These are phyloP conservation scores for Macquaria ambigua DNA, from an alignment of 2,113 vertebrate species.

Conservation along the genomic window DNA sequence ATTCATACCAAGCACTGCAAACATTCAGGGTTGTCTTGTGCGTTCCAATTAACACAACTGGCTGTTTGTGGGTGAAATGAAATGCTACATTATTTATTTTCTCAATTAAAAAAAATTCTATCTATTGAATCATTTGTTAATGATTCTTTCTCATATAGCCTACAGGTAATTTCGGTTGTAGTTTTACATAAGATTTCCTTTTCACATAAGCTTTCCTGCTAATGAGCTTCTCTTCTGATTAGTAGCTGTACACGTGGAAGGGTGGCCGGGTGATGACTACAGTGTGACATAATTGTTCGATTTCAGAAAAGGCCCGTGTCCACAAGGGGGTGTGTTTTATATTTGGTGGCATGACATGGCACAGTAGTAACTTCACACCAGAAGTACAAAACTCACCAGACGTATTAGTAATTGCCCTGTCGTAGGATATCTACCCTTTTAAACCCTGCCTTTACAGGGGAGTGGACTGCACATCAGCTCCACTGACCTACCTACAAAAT, in stretches of 20 bases:
- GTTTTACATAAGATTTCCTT: not conserved
- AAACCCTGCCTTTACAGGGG: conserved; percentile 34
- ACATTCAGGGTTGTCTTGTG: not conserved
- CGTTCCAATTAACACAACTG: not conserved
- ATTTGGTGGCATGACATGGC: conserved; percentile 11
- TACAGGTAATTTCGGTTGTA: not conserved
- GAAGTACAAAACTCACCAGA: conserved; percentile 32
- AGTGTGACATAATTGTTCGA: not conserved
- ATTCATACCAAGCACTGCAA: not conserved
- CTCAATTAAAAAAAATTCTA: not conserved
- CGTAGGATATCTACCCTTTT: not conserved
- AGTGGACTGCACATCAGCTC: conserved; percentile 29
- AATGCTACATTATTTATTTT: not conserved
- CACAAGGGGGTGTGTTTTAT: not conserved
- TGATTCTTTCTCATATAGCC: too few species aligned
- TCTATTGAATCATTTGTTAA: not conserved
- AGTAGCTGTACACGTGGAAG: not conserved
- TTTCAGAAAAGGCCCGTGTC: not conserved
- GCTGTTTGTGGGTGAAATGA: not conserved
- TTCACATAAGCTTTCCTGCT: not conserved
- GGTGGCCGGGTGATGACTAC: not conserved
- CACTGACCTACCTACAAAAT: conserved; percentile 48
- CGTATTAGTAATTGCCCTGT: conserved; percentile 33
- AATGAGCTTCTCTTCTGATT: not conserved
- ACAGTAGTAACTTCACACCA: conserved; percentile 34